Conservation (phyloP, 1,140 invertebrate species). For the Contarinia nasturtii region DNA sequence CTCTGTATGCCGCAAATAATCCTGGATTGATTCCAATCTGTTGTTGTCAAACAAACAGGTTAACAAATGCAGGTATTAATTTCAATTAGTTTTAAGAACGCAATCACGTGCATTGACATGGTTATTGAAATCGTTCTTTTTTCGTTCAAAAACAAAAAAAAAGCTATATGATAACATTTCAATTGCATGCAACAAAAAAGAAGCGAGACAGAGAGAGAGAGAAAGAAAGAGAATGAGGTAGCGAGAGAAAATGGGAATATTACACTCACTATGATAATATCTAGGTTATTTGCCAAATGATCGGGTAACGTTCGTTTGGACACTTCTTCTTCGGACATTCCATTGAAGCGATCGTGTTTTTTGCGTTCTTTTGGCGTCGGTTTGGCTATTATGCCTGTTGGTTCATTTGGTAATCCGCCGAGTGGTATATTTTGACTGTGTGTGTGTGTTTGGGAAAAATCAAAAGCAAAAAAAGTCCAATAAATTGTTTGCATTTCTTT, state of each 20-base stretch:
- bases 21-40: slow-evolving; percentile 97
- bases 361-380: slow-evolving; percentile 61
- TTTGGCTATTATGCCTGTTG: slow-evolving; percentile 28
- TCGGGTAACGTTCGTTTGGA: slow-evolving; percentile 80
- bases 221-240: not conserved
- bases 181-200: no score
- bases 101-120: not conserved
- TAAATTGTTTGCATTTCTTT: no score
- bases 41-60: slow-evolving; percentile 4
- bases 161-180: no score
- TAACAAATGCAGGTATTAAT: not conserved
- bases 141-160: no score
- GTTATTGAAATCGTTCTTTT: no score
- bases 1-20: slow-evolving; percentile 89
- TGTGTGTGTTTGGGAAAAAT: slow-evolving; percentile 2
- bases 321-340: slow-evolving; percentile 92
- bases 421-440: not conserved
- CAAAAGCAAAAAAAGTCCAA: slow-evolving; percentile 9
- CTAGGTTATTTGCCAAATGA: slow-evolving; percentile 77
- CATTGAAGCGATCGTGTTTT: slow-evolving; percentile 92
- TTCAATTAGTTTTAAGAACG: not conserved
- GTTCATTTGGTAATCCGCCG: not conserved
- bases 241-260: slow-evolving; percentile 11
- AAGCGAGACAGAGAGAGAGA: not conserved
- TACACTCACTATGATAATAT: slow-evolving; percentile 92